These are phyloP conservation scores for Sepioteuthis lessoniana DNA, from an alignment of 2,888 invertebrate genomes.

Conservation along the genomic window DNA sequence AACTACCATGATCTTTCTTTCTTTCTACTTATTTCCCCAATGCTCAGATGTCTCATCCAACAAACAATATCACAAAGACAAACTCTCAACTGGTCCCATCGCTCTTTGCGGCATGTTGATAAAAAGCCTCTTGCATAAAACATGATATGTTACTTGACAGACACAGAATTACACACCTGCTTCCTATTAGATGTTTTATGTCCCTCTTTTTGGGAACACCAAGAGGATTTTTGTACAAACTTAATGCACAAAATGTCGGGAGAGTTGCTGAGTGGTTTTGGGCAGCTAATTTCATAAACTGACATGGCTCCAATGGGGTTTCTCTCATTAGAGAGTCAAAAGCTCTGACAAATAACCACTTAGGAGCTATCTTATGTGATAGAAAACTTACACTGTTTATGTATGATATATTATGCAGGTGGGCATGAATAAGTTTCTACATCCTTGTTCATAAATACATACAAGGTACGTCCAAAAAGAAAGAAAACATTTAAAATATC, in stretches of 20 bases:
- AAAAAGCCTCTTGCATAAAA: slow-evolving; percentile 23
- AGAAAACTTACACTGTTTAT: background rate
- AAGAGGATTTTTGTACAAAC: background rate
- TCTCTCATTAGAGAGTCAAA: background rate
- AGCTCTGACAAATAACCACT: background rate
- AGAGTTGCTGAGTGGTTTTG: background rate
- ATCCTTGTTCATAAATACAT: background rate
- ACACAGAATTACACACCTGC: background rate
- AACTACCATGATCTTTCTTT: background rate
- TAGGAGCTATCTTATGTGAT: background rate
- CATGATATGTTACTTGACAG: slow-evolving; percentile 15
- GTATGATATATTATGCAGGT: background rate
- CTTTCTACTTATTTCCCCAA: background rate
- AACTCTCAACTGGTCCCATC: background rate
- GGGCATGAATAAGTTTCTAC: background rate
- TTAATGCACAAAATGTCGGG: background rate
- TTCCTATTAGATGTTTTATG: background rate
- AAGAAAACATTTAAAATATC: too few species aligned
- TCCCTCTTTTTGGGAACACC: slow-evolving; percentile 14
- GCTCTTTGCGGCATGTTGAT: background rate
- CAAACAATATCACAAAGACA: background rate
- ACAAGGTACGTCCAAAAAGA: too few species aligned
- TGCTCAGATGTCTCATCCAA: background rate
- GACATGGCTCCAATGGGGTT: background rate
- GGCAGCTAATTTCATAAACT: background rate